A percentile compares a stretch with the other conserved stretches of the same genome.
Evolutionary conservation across 2,797 vertebrate species (phyloP).

Genomic region (Parotocinclus haroldoi): DNA sequence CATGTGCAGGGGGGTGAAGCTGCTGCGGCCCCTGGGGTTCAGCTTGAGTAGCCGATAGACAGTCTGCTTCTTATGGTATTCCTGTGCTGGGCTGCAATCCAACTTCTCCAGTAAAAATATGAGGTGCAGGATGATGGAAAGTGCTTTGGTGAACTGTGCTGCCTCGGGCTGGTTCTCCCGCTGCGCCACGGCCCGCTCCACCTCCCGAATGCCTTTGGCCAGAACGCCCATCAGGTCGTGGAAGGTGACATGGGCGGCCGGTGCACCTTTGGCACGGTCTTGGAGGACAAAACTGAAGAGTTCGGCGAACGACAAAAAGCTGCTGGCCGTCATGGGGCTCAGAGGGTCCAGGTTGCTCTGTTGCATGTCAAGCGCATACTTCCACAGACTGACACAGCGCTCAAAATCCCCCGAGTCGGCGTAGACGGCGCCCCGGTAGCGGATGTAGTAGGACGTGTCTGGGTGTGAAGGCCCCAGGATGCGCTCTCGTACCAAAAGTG

Average conservation of each 20-base stretch:
- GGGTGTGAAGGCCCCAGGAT: conserved; percentile 92
- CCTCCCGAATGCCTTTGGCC: conserved; percentile 86
- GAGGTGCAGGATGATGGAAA: conserved; percentile 92
- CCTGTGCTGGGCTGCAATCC: conserved; percentile 81
- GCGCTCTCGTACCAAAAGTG: conserved; percentile 86
- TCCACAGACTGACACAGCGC: conserved; percentile 93
- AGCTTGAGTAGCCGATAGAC: conserved; percentile 90
- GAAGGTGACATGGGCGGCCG: conserved; percentile 84
- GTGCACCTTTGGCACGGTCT: conserved; percentile 86
- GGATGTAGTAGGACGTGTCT: conserved; percentile 95
- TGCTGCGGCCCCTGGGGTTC: conserved; percentile 81
- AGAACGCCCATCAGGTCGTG: conserved; percentile 90
- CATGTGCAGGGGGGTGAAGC: conserved; percentile 91
- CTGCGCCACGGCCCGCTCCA: conserved; percentile 86
- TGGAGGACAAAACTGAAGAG: conserved; percentile 95
- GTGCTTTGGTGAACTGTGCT: conserved; percentile 86
- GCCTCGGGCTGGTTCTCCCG: conserved; percentile 82
- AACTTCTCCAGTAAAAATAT: conserved; percentile 90
- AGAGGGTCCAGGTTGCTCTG: conserved; percentile 92
- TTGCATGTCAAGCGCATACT: conserved; percentile 95
- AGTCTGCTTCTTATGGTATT: conserved; percentile 88
- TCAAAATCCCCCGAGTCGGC: conserved; percentile 94
- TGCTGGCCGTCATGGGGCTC: conserved; percentile 95
- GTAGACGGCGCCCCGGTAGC: conserved; percentile 90
- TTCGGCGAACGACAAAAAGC: conserved; percentile 93